Evolutionary conservation across 1,140 invertebrate genomes (phyloP), one percentile per base, ranked within the genome.

Genomic region (Hylaeus anthracinus): DNA sequence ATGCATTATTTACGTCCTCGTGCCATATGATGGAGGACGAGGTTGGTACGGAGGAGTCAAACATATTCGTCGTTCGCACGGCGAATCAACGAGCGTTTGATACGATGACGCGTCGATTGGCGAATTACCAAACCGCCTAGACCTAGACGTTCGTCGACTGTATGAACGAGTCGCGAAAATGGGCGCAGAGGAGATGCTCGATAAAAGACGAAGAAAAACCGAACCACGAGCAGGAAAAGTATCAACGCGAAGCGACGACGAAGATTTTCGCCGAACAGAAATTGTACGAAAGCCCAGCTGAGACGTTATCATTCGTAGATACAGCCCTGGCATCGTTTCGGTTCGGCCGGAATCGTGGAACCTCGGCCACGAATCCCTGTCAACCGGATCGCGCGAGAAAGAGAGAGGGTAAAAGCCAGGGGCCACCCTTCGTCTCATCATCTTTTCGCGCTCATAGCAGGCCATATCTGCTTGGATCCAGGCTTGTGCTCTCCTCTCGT

Each of bases 391-490:
- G 86, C 66, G 84, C 48, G 56, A 72, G 84, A 61, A 70, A 75
- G 64, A 72, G 86, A 77, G 78, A 79, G 74, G 74, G 82, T 76
- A 87, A 82, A 63, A 84, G 82, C 86, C 87, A 77, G 55, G 85
- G 85, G 83, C 86, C 87, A 90, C 83, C 86, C 86, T 90, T 90
- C 88, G 80, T 92, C 90, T 93, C 92, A 90, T 93, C 91, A 93
- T 93, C 92, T 93, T 92, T 92, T 91, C 91, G 84, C 90, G 89
- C 87, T 92, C 87, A 90, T 88, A 89, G 71, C 83, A 81, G 79
- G 74, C 86, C 88, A 88, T 89, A 90, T 88, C 87, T 85, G 80
- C 77, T 84, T 85, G 81, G 74, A 87, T 87, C 76, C 88, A 89
- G 87, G 64, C 72, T 60, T 64, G 55, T 56, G 66, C 61, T 82